Base-by-base conservation (phyloP, 2,113 vertebrate genomes). In the Aptenodytes forsteri region DNA sequence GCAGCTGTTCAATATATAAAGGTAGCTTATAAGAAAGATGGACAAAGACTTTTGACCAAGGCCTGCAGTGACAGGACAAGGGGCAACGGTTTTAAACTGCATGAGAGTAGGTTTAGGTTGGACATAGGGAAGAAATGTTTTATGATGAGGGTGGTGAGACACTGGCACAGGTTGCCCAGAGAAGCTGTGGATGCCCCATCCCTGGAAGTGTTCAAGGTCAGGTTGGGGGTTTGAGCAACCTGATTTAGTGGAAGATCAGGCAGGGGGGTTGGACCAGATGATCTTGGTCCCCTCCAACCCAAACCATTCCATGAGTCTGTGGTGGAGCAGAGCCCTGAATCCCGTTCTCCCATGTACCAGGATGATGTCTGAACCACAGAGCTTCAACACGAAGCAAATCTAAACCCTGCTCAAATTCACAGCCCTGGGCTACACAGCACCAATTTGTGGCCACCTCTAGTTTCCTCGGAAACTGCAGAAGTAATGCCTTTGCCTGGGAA, bases 1-100 rank as follows among this genome's bases (percentile, higher is more conserved):
- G 49, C 21, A 2, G n/a, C 15, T 10, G 20, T 4, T 66, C 44
- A 26, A 3, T 36, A 21, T 6, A 10, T 34, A 36, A 65, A 50
- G 13, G 44, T 0, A 0, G 46, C n/a, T 62, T 10, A 10, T 3
- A 64, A 4, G 29, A 77, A 77, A 77, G 47, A 47, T 0, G 15
- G 21, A 70, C 20, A 25, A 1, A 47, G 64, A 42, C n/a, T 47
- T 90, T 20, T 42, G 47, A 55, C 14, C 52, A 59, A 22, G 23
- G 17, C 21, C 54, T 36, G 58, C 40, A 49, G 16, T 10, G 58
- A 64, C 36, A 58, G 32, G 36, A 58, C 30, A 42, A 49, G 26
- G 5, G n/a, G 38, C 18, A 46, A 3, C 0, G 1, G 34, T n/a
- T 69, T 49, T 11, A 44, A 49, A 49, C 29, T 42, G 42, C 52